Evolutionary conservation across 1,140 invertebrate species (phyloP), one percentile per base, ranked within the genome.

Genomic region (Euura lappo): DNA sequence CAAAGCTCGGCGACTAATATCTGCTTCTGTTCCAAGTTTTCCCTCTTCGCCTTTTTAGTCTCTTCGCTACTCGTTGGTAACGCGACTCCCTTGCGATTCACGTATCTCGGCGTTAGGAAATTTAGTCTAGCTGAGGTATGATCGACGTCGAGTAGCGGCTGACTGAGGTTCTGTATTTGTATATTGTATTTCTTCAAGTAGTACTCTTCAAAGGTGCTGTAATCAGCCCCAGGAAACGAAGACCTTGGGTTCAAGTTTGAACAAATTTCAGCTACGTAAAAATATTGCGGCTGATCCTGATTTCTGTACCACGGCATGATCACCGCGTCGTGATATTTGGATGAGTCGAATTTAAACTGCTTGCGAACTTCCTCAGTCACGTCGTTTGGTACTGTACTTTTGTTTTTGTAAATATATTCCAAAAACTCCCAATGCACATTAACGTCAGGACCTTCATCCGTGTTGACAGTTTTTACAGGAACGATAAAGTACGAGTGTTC

Each of bases 231-330:
- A 0, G 98, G 98, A 88, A 99, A 99, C 64, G 93, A 91, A 45
- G 97, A 98, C 44, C 92, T 91, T 1, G 98, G 98, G 79, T 92
- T 96, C 7, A 99, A 88, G 84, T 98, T 94, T 75, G 91, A 89
- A 82, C 95, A 97, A 77, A 98, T 98, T 89, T 98, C 96, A 44
- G 97, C 97, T 3, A 98, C 97, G 81, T 98, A 98, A 85, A 98
- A 98, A 87, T 96, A 97, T 87, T 97, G 96, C 0, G 97, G 97
- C 83, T 98, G 96, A 86, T 99, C 98, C 83, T 98, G 94, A 85
- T 98, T 98, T 79, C 98, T 91, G 84, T 99, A 99, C 94, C 97
- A 99, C 0, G 98, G 98, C 92, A 98, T 99, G 1, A 99, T 97
- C 7, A 99, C 98, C 4, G 98, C 97, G 89, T 99, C 98, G 72